Evolutionary conservation across 2,888 invertebrate genomes (phyloP).

Genomic region (Agonum fuliginosum): DNA sequence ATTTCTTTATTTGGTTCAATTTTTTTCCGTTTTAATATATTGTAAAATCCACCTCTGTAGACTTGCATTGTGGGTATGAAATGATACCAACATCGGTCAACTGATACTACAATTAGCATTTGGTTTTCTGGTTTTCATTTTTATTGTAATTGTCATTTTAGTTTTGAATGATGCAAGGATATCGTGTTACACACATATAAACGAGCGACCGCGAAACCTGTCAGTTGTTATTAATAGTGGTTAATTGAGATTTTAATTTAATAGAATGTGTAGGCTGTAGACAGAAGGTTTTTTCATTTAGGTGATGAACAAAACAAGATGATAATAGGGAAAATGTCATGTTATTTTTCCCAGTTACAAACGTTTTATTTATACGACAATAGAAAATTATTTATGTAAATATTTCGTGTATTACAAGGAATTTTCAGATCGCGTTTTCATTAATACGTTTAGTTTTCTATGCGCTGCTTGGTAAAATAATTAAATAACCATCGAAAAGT

Average conservation of each 20-base stretch:
- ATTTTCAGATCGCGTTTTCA: too few relatives aligned
- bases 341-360: neutral
- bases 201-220: conserved; percentile 8
- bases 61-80: neutral
- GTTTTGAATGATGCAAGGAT: conserved; percentile 42
- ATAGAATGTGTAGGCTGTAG: conserved; percentile 29
- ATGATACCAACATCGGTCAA: neutral
- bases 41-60: too few relatives aligned
- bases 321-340: conserved; percentile 17
- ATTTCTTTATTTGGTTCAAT: too few relatives aligned
- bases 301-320: conserved; percentile 35
- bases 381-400: neutral
- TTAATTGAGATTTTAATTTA: conserved; percentile 44
- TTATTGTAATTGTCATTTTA: conserved; percentile 42
- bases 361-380: neutral
- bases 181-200: conserved; percentile 41
- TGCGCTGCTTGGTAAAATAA: too few relatives aligned
- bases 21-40: too few relatives aligned
- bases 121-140: conserved; percentile 30
- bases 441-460: too few relatives aligned
- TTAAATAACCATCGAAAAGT: too few relatives aligned
- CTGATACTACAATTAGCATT: conserved; percentile 3
- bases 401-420: too few relatives aligned
- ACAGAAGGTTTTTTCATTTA: conserved; percentile 21
- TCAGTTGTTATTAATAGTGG: conserved; percentile 39